phyloP scores from a whole-genome alignment of 64 coral and sea anemone genomes.

The Acropora yongei region DNA sequence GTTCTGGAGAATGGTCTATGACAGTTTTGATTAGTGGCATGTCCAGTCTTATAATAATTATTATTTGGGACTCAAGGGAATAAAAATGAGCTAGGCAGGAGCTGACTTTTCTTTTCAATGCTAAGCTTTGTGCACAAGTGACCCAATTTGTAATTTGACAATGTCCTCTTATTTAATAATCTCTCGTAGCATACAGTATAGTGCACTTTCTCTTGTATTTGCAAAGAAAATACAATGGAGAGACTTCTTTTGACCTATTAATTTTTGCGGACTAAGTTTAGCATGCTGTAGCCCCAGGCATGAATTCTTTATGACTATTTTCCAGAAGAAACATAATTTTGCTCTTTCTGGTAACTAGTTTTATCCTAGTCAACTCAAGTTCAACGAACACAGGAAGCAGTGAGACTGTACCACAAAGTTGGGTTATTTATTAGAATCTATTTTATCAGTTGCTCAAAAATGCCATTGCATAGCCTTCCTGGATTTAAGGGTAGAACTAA shows the following conservation, averaged over 20 bases:
- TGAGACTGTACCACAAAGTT: no score
- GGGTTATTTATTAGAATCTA: no score
- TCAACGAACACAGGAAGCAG: no score
- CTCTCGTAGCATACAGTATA: background rate
- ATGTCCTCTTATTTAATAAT: background rate
- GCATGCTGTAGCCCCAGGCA: no score
- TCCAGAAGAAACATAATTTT: no score
- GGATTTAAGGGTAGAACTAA: no score
- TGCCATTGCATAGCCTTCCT: no score
- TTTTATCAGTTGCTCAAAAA: no score
- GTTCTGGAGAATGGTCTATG: constrained; percentile 29
- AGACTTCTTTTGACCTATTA: background rate
- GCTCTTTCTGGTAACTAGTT: no score
- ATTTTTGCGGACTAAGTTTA: background rate
- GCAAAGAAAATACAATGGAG: background rate
- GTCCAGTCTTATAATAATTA: constrained; percentile 8
- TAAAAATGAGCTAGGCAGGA: background rate
- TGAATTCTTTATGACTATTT: no score
- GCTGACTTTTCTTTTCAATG: background rate
- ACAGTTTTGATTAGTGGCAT: constrained; percentile 30
- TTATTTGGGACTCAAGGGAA: background rate
- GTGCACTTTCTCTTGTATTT: background rate
- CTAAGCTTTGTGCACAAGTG: background rate
- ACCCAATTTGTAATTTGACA: background rate
- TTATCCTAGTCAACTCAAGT: no score